phyloP scores from a whole-genome alignment of 2,113 vertebrate species.

The Bothrops jararaca region DNA sequence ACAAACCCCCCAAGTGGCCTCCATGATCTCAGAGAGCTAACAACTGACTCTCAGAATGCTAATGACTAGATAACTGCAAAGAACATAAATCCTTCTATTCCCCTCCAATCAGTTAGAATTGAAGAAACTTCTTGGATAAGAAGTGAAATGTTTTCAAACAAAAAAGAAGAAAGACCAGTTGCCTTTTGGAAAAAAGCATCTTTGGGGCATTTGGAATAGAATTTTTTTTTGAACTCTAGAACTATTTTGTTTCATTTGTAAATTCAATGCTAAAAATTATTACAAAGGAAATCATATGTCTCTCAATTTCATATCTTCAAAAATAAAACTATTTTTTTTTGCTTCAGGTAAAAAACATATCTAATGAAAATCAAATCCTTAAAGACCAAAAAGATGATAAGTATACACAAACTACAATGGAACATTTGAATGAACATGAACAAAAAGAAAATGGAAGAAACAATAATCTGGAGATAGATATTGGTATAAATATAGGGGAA shows the following conservation, averaged over 20 bases:
- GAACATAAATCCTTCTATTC: background rate
- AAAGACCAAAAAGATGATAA: slow-evolving; percentile 36
- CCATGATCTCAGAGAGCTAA: background rate
- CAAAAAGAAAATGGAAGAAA: slow-evolving; percentile 53
- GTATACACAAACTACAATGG: slow-evolving; percentile 22
- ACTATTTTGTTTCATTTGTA: background rate
- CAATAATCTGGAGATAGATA: slow-evolving; percentile 46
- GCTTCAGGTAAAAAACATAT: slow-evolving; percentile 55
- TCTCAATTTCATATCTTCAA: background rate
- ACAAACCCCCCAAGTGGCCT: background rate
- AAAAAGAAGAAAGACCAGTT: background rate
- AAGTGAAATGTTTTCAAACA: background rate
- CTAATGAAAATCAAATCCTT: slow-evolving; percentile 46
- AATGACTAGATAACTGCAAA: background rate
- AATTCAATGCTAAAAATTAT: background rate
- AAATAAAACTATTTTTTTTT: slow-evolving; percentile 22
- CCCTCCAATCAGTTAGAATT: background rate
- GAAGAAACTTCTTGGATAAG: background rate
- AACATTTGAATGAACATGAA: slow-evolving; percentile 31
- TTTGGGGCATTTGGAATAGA: background rate
- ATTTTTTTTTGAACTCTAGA: background rate
- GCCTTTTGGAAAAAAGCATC: background rate
- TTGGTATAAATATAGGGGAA: slow-evolving; percentile 19
- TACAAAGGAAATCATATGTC: background rate
- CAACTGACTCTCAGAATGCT: background rate